A percentile compares a stretch with the other conserved stretches of the same genome.
Conservation (phyloP, 2,113 vertebrate species). For the Cyanoliseus patagonus region DNA sequence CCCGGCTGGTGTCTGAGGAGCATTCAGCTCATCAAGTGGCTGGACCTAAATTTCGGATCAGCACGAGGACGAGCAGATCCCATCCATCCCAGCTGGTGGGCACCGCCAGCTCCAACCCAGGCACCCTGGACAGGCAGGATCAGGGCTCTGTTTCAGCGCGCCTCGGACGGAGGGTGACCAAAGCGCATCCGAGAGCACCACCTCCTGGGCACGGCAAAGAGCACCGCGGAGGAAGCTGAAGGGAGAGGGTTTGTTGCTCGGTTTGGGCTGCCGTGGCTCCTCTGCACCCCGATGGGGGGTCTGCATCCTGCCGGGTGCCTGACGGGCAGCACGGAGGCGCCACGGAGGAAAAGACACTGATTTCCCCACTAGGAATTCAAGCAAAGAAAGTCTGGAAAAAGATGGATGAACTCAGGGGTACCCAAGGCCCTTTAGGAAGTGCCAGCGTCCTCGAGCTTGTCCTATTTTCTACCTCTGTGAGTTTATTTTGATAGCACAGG, state of each 20-base stretch:
- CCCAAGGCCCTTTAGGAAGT: neutral
- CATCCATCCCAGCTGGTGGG: neutral
- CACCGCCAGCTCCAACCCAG: neutral
- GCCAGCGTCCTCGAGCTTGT: neutral
- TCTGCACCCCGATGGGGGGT: rapidly evolving
- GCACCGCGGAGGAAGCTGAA: neutral
- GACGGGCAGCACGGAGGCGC: neutral
- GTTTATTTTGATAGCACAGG: neutral
- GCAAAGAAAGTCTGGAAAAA: neutral
- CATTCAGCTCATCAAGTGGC: rapidly evolving
- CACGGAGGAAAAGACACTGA: neutral
- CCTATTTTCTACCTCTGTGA: neutral
- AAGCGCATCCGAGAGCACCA: conserved; percentile 37
- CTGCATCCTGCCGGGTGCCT: neutral
- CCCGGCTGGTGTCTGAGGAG: neutral
- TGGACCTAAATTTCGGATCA: neutral
- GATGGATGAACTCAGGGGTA: rapidly evolving
- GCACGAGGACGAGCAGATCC: neutral
- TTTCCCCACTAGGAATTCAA: neutral
- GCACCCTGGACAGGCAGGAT: neutral
- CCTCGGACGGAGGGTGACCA: rapidly evolving
- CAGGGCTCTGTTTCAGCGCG: rapidly evolving
- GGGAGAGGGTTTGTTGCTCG: rapidly evolving
- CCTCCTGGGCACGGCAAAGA: neutral
- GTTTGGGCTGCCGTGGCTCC: neutral